These are phyloP conservation scores for Myathropa florea DNA, from an alignment of 2,888 invertebrate species.

Conservation along the genomic window DNA sequence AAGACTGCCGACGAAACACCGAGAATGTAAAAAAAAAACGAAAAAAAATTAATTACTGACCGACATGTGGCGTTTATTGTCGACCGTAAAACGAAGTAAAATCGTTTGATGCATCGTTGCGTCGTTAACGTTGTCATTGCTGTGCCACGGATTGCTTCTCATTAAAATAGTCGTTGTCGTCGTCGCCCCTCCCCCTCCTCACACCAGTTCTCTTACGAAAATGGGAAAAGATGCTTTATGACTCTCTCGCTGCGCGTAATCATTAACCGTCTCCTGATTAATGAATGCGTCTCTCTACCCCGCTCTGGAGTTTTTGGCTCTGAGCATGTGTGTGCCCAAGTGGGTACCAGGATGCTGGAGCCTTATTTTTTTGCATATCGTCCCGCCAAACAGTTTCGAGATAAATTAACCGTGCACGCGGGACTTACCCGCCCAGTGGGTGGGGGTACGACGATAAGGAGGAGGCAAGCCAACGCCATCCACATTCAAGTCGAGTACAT, in stretches of 20 bases:
- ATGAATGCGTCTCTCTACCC: constrained; percentile 14
- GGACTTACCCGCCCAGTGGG: constrained; percentile 4
- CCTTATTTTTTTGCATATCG: background rate
- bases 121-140: constrained; percentile 24
- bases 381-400: background rate
- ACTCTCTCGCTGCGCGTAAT: constrained; percentile 55
- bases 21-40: background rate
- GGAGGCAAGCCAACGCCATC: background rate
- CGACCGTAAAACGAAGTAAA: constrained; percentile 11
- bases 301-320: background rate
- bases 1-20: background rate
- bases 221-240: constrained; percentile 56
- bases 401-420: background rate
- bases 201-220: background rate
- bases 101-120: constrained; percentile 18
- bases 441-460: constrained; percentile 20
- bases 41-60: constrained; percentile 17
- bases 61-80: constrained; percentile 34
- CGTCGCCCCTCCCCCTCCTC: background rate
- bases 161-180: constrained; percentile 20
- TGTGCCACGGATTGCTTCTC: background rate
- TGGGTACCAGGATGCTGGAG: background rate
- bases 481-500: background rate
- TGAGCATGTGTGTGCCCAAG: constrained; percentile 2
- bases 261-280: constrained; percentile 63